Evolutionary conservation across 2,888 invertebrate genomes (phyloP), one percentile per base, ranked within the genome.

Genomic region (Euplexia lucipara): DNA sequence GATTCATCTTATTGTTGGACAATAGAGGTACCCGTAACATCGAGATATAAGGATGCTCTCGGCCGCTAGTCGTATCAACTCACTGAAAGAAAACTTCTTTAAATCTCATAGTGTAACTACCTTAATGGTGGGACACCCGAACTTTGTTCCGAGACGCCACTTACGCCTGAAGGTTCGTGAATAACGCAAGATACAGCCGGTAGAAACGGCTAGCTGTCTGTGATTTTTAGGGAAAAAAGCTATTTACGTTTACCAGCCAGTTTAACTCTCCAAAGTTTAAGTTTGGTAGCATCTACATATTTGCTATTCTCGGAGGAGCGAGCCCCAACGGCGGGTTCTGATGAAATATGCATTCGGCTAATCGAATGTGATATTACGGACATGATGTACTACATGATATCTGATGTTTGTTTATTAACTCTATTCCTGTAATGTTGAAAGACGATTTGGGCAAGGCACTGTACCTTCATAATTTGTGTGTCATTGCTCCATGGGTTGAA

Each of bases 341-440:
- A 63, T 77, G 77, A 76, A 77, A 72, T 72, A 76, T 70, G 77
- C 71, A 76, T 76, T 71, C 30, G 41, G 20, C 54, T 71, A 71
- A 71, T 71, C 71, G 63, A 71, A 76, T 62, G 54, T 52, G 42
- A 71, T 76, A 60, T 74, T 59, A 58, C 41, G 41, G 42, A 35
- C 30, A 54, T 49, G 34, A 41, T 49, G 5, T 34, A 20, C 18
- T 20, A 52, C 8, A 42, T 44, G 32, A 22, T 9, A 30, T 34
- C n/a, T n/a, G n/a, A n/a, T n/a, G 26, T 59, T 69, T 34, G 20
- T 53, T 75, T 59, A 66, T 35, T 68, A 58, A 37, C 37, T 59
- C 30, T 26, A 41, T 18, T 37, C 34, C 34, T 49, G 30, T 49
- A 39, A 53, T 59, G 30, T 69, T 47, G 8, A 20, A 32, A n/a